A percentile compares a stretch with the other conserved stretches of the same genome.
phyloP scores from a whole-genome alignment of 2,888 invertebrate genomes.

The Watsonalla binaria region DNA sequence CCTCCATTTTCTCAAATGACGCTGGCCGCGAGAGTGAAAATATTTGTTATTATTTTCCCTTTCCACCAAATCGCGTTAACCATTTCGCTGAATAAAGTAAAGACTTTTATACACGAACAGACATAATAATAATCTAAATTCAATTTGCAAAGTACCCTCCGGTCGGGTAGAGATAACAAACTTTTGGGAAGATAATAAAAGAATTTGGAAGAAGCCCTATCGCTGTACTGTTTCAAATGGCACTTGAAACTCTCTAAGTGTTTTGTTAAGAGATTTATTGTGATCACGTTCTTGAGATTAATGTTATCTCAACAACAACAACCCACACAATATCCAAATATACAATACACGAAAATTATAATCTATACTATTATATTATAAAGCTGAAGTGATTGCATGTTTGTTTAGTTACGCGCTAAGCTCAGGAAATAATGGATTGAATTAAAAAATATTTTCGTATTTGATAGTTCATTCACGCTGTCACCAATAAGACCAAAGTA shows the following conservation, averaged over 20 bases:
- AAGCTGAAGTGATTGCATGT: no score
- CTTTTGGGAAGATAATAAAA: constrained; percentile 10
- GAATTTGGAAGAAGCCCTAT: constrained; percentile 3
- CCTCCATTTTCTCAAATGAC: not conserved
- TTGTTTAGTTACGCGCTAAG: no score
- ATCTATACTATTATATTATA: no score
- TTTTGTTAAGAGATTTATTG: constrained; percentile 8
- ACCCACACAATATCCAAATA: not conserved
- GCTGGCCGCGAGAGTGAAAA: not conserved
- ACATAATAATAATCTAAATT: constrained; percentile 26
- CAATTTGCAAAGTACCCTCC: constrained; percentile 17
- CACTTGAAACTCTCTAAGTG: constrained; percentile 3
- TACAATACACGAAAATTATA: not conserved
- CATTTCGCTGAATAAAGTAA: constrained; percentile 19
- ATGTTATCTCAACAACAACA: not conserved
- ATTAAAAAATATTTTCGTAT: no score
- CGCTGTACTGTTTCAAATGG: constrained; percentile 4
- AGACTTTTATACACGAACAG: constrained; percentile 20
- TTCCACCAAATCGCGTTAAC: constrained; percentile 6
- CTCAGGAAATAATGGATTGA: no score
- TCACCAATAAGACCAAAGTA: no score
- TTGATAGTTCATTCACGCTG: no score
- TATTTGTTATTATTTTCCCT: constrained; percentile 5
- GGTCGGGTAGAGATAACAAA: constrained; percentile 16
- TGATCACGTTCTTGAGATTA: constrained; percentile 3